Evolutionary conservation across 2,888 invertebrate genomes (phyloP).

Genomic region (Cryptocephalus moraei): DNA sequence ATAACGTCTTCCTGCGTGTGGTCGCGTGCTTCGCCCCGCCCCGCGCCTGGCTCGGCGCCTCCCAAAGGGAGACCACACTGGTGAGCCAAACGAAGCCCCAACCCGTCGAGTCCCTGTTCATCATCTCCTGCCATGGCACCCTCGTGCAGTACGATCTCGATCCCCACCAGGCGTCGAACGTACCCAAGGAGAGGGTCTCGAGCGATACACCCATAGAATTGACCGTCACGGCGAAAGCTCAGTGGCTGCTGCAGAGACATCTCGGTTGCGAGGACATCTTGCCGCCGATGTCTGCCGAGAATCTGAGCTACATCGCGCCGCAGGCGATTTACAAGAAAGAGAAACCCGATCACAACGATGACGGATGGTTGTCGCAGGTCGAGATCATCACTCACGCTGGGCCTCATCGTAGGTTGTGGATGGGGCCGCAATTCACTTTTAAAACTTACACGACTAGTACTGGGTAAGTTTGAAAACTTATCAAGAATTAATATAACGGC

Average conservation of each 20-base stretch:
- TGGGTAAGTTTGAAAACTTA: conserved; percentile 46
- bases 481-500: no score
- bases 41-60: conserved; percentile 53
- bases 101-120: conserved; percentile 75
- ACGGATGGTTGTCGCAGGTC: conserved; percentile 91
- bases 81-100: conserved; percentile 34
- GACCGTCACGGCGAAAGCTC: conserved; percentile 68
- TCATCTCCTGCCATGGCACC: conserved; percentile 80
- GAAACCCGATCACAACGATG: conserved; percentile 45
- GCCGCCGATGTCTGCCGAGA: conserved; percentile 64
- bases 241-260: conserved; percentile 68
- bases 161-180: conserved; percentile 54
- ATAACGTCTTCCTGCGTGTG: conserved; percentile 62
- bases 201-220: conserved; percentile 82
- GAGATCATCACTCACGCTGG: conserved; percentile 96
- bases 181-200: conserved; percentile 75
- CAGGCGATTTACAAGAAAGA: conserved; percentile 17
- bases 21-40: conserved; percentile 70
- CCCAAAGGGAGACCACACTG: conserved; percentile 19
- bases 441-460: conserved; percentile 76
- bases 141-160: conserved; percentile 84
- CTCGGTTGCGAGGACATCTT: conserved; percentile 55
- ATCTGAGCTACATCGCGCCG: conserved; percentile 49
- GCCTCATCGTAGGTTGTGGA: conserved; percentile 92
- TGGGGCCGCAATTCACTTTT: conserved; percentile 99